Evolutionary conservation across 2,888 invertebrate species (phyloP), one percentile per base, ranked within the genome.

Genomic region (Agrotis segetum): DNA sequence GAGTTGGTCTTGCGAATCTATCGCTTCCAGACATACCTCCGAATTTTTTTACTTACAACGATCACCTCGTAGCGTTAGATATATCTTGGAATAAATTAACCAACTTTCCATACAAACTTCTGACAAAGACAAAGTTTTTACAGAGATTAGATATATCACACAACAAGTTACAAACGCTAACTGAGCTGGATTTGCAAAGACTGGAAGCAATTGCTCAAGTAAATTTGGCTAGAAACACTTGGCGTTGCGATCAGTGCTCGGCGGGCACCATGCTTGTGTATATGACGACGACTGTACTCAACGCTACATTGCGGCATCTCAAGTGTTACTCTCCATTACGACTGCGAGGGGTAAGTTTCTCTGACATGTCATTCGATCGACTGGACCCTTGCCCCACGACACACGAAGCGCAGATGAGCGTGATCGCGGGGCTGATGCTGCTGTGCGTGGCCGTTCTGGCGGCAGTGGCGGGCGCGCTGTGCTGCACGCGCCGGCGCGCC

Each of bases 1-100:
- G 96, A 49, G 92, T 98, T 0, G 96, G 96, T 2, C 89, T 97
- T 17, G 97, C 97, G 0, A 96, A 97, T 85, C 95, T 97, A 88
- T 96, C 96, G 9, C 88, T 97, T 56, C 92, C 95, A 7, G 95
- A 96, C 13, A 88, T 97, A 59, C 97, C 97, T 0, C 91, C 94
- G 1, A 96, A 97, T 81, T 95, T 97, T 79, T 96, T 97, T 76
- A 96, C 94, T 1, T 96, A 97, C 83, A 96, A 97, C 82, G 96
- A 97, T 49, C 96, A 97, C 82, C 92, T 98, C 74, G 96, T 96
- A 69, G 96, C 96, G 75, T 94, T 98, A 78, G 98, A 98, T 93
- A 93, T 98, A 85, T 98, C 98, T 47, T 97, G 97, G 88, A 98
- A 98, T 93, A 96, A 97, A 88, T 95, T 98, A 70, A 94, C 93